phyloP scores from a whole-genome alignment of 2,888 invertebrate species.

The Ormyrus pomaceus region DNA sequence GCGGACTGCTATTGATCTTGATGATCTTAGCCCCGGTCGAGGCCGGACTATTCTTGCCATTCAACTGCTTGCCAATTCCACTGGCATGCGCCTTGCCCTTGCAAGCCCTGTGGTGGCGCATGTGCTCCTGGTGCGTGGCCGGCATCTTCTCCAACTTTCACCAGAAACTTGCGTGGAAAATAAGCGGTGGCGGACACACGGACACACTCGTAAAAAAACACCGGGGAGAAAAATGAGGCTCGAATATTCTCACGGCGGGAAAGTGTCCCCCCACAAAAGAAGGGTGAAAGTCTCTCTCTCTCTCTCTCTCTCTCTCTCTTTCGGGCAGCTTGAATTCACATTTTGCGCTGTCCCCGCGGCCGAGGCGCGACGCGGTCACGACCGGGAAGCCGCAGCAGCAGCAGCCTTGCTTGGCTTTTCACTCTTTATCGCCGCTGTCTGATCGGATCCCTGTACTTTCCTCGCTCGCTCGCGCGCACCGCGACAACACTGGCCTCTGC shows the following conservation, averaged over 20 bases:
- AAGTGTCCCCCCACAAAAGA: background rate
- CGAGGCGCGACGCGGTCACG: conserved; percentile 36
- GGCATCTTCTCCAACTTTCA: conserved; percentile 65
- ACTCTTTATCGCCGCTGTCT: background rate
- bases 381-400: conserved; percentile 12
- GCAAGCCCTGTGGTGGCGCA: conserved; percentile 84
- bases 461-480: background rate
- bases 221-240: conserved; percentile 20
- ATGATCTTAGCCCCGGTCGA: conserved; percentile 16
- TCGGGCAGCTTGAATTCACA: conserved; percentile 16
- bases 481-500: background rate
- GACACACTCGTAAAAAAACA: background rate
- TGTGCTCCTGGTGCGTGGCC: conserved; percentile 78
- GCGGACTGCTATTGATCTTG: conserved; percentile 28
- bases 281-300: conserved; percentile 27
- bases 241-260: conserved; percentile 7
- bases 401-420: conserved; percentile 1
- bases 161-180: background rate
- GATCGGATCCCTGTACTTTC: too few species aligned
- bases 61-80: conserved; percentile 78
- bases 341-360: conserved; percentile 16
- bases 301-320: conserved; percentile 3
- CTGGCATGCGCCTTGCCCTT: conserved; percentile 87
- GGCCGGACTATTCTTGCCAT: conserved; percentile 21
- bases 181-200: background rate